Evolutionary conservation across 2,888 invertebrate species (phyloP), one percentile per base, ranked within the genome.

Genomic region (Hemicrepidius hirtus): DNA sequence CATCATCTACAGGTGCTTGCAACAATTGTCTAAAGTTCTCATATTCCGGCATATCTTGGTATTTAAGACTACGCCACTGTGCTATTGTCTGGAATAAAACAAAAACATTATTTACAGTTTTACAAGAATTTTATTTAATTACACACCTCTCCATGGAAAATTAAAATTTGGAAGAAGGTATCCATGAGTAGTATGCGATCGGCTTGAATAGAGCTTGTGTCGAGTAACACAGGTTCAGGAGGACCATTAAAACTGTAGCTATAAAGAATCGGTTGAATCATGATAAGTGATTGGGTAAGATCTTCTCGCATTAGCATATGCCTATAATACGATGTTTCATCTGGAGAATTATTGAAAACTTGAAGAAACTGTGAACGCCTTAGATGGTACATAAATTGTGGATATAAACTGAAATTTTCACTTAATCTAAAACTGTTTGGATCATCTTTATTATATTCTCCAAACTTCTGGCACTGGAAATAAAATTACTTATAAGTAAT

Each of bases 371-470:
- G 99, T 24, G 99, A 99, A 78, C 99, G 92, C 49, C 99, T 91
- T 82, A 99, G 88, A 85, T 99, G 99, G 87, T 99, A 99, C 98
- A 99, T 99, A 87, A 99, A 99, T 88, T 99, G 99, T 49, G 99
- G 99, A 88, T 98, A 99, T 71, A 99, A 89, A 72, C 97, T 97
- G 88, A 99, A 99, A 88, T 98, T 98, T 85, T 98, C 98, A 1
- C 95, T 93, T 73, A 99, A 91, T 62, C 98, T 91, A 89, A 99
- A 99, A 78, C 97, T 97, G 84, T 95, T 95, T 13, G 98, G 97
- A 87, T 99, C 98, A 84, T 99, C 99, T 85, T 98, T 98, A 81
- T 94, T 93, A 86, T 97, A 99, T 85, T 99, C 98, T 67, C 99
- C 99, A 88, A 99, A 99, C 87, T 98, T 98, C 87, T 99, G 99